Evolutionary conservation across 1,140 invertebrate genomes (phyloP).

Genomic region (Ericerus pela): DNA sequence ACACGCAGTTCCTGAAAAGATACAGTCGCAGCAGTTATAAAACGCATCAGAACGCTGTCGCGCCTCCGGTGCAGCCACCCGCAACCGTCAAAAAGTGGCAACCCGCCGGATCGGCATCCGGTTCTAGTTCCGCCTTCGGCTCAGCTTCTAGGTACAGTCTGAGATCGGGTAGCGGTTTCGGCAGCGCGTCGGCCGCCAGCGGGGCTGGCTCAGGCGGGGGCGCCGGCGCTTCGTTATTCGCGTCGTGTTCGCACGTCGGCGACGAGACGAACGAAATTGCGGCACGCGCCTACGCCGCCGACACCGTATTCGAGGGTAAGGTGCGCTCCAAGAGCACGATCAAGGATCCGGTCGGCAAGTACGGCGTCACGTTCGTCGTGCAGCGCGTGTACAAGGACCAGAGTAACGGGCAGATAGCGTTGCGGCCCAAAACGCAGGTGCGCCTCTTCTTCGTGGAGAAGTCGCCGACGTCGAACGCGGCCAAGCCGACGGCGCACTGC

Average conservation of each 20-base stretch:
- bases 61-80: too few species aligned
- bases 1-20: not conserved
- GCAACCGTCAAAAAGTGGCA: not conserved
- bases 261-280: conserved; percentile 35
- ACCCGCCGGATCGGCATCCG: not conserved
- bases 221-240: not conserved
- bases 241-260: conserved; percentile 23
- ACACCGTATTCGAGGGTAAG: conserved; percentile 47
- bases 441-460: conserved; percentile 37
- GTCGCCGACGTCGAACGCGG: conserved; percentile 20
- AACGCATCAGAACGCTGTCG: too few species aligned
- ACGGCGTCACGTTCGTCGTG: conserved; percentile 49
- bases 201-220: not conserved
- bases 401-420: conserved; percentile 28
- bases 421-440: conserved; percentile 36
- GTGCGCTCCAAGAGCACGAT: conserved; percentile 42
- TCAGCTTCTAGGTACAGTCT: not conserved
- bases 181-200: not conserved
- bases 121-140: not conserved
- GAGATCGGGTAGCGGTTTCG: not conserved
- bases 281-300: conserved; percentile 42
- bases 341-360: conserved; percentile 37
- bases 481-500: conserved; percentile 21
- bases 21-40: not conserved
- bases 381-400: conserved; percentile 42